Base-by-base conservation (phyloP, 2,113 vertebrate species). In the Caranx melampygus region DNA sequence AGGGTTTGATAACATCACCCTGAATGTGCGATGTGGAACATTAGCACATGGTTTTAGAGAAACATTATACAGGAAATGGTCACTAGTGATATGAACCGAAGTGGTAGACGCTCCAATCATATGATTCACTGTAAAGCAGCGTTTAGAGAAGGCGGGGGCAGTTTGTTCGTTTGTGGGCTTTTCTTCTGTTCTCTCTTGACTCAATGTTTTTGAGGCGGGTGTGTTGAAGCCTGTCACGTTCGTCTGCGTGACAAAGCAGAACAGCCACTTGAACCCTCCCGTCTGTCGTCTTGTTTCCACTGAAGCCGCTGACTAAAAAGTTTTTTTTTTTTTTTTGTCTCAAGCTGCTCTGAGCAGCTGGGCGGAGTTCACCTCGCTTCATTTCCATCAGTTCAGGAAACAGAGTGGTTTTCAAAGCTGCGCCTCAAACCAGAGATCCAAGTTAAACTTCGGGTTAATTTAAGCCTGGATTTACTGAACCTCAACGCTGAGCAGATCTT, bases 331-430 rank as follows among this genome's bases (percentile, higher is more conserved):
- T 1, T 26, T 1, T 26, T 1, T 26, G 26, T 26, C 26, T 63
- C 9, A 31, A 16, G 26, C 66, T 34, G 73, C 44, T 13, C 51
- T 6, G 33, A 57, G 12, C 35, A 11, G 7, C 18, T 6, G 3
- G n/a, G 6, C 58, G 37, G 40, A 60, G 33, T n/a, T 60, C 35
- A 45, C 5, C 21, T 73, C 44, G 20, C 59, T 82, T 75, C 59
- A 69, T 60, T 70, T 69, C 57, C 61, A 55, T 45, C 65, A n/a
- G 7, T 10, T 15, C 40, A 76, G 77, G 60, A 76, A 45, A 37
- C 33, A 1, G 26, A 57, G 40, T 65, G 26, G 2, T 67, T 67
- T 63, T 68, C 59, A 16, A 6, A 42, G 11, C 16, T 35, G 44
- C 42, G 16, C 18, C n/a, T 70, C 34, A 70, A 52, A 37, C 57